A percentile compares a stretch with the other conserved stretches of the same genome.
phyloP scores from a whole-genome alignment of 2,113 vertebrate species.

The Elachura formosa region DNA sequence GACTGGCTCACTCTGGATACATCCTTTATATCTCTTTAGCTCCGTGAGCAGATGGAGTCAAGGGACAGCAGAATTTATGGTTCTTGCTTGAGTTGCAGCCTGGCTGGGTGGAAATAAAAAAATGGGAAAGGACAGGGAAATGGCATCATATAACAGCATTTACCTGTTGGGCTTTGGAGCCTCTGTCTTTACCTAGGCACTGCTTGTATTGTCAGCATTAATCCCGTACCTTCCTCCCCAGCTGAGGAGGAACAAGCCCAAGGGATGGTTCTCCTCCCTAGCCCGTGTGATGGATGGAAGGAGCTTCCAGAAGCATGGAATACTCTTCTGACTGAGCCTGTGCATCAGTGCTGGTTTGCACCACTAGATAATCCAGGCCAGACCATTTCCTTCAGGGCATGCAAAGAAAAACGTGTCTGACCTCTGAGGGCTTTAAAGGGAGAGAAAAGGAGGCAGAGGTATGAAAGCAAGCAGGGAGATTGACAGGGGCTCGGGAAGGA shows the following conservation, averaged over 20 bases:
- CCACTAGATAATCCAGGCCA: background rate
- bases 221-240: background rate
- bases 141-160: background rate
- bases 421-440: background rate
- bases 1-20: background rate
- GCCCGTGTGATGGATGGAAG: background rate
- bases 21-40: constrained; percentile 19
- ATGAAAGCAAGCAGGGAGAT: background rate
- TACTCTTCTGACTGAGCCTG: background rate
- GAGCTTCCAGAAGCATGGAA: background rate
- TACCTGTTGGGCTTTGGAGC: background rate
- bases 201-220: background rate
- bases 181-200: background rate
- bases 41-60: constrained; percentile 1
- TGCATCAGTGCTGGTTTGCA: background rate
- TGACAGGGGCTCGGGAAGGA: background rate
- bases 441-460: background rate
- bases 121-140: background rate
- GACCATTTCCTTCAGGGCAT: background rate
- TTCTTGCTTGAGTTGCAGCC: constrained; percentile 15
- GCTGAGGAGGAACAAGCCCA: background rate
- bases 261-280: background rate
- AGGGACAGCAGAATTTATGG: constrained; percentile 52
- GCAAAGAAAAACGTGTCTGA: constrained; percentile 26
- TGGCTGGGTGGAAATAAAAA: constrained; percentile 41